Evolutionary conservation across 2,113 vertebrate species (phyloP), one percentile per base, ranked within the genome.

Genomic region (Pelvicachromis taeniatus): DNA sequence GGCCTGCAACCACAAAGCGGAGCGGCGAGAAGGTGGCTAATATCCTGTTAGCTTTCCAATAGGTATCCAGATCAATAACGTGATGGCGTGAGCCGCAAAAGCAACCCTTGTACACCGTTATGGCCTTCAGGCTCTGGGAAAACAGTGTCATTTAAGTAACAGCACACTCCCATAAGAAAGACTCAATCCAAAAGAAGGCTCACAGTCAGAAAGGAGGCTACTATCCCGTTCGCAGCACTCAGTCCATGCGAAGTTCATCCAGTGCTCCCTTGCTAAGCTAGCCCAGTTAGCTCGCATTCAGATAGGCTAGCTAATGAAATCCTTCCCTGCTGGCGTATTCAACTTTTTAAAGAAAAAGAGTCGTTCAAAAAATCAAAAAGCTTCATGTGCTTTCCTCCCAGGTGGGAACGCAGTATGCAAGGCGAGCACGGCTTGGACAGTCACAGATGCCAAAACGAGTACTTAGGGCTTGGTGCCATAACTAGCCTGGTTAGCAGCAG

Each of bases 1-100:
- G 96, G 95, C 96, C 96, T 95, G 91, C 83, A 9, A 90, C 91
- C 94, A 95, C 94, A 95, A 95, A 96, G 93, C 91, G 65, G 75
- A 92, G 84, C 23, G 73, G 42, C 14, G 55, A 84, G 84, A 89
- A 92, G 90, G 90, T 80, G 91, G 94, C 94, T 94, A 95, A 94
- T 93, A 92, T 92, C 85, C 88, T 92, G 93, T 92, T 94, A 93
- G 93, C 94, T 94, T 50, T 61, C 55, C 85, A 84, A 59, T 54
- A 77, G 77, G 5, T 13, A 80, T 78, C 78, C 85, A 82, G 48
- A 93, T 94, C 93, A 93, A 95, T 94, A 92, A 90, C 58, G 90
- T 55, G 89, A 89, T 83, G 77, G 88, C 86, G 85, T 78, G 86
- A 90, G 83, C 85, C 84, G 75, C 54, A 87, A 88, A 86, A 88